Evolutionary conservation across 2,797 vertebrate genomes (phyloP).

Genomic region (Xenentodon cancila): DNA sequence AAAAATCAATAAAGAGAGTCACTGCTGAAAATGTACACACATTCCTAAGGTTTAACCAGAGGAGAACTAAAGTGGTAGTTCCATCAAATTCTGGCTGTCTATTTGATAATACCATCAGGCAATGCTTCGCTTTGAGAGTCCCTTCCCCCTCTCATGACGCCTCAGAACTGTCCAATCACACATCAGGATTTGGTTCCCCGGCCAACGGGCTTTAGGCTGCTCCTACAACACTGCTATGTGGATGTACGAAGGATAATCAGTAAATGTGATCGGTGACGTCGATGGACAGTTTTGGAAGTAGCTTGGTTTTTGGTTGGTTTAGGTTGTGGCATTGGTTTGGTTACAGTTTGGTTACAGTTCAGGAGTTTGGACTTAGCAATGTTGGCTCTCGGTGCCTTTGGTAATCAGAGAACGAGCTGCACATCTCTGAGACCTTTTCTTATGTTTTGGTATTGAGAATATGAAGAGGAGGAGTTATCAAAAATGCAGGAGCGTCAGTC

Average conservation of each 20-base stretch:
- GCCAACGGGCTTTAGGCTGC: conserved; percentile 39
- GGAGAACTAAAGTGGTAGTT: conserved; percentile 86
- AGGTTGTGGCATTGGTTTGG: conserved; percentile 78
- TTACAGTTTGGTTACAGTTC: conserved; percentile 79
- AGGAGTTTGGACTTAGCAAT: conserved; percentile 74
- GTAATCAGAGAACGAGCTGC: conserved; percentile 75
- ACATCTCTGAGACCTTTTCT: conserved; percentile 73
- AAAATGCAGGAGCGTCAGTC: conserved; percentile 65
- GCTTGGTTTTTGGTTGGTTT: conserved; percentile 80
- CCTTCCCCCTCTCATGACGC: conserved; percentile 68
- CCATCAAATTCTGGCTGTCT: conserved; percentile 78
- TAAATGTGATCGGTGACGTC: conserved; percentile 61
- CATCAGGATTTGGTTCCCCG: conserved; percentile 62
- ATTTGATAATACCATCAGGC: conserved; percentile 66
- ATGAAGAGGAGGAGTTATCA: conserved; percentile 59
- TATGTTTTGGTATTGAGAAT: conserved; percentile 72
- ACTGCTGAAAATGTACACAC: conserved; percentile 92
- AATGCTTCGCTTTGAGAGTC: conserved; percentile 70
- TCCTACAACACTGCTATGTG: conserved; percentile 45
- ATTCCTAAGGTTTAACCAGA: conserved; percentile 89
- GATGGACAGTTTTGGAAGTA: conserved; percentile 78
- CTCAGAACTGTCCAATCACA: conserved; percentile 82
- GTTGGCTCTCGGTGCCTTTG: conserved; percentile 77
- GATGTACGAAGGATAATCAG: conserved; percentile 54
- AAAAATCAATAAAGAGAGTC: conserved; percentile 80